These are phyloP conservation scores for Dermatophagoides farinae DNA, from an alignment of 1,140 invertebrate genomes.

Conservation along the genomic window DNA sequence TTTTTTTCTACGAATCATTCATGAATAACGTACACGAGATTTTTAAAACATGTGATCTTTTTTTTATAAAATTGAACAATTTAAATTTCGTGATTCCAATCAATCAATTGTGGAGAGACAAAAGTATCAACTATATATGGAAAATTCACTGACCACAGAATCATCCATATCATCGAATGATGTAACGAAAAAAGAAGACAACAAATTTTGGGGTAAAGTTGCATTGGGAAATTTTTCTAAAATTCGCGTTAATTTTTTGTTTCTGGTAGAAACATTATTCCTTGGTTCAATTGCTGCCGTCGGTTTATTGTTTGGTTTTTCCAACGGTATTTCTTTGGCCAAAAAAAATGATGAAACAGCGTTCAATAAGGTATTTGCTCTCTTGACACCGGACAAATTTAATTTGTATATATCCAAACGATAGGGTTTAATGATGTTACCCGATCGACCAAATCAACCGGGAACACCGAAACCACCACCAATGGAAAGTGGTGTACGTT, in stretches of 20 bases:
- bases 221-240: not conserved
- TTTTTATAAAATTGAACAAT: not conserved
- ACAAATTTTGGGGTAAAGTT: slow-evolving; percentile 4
- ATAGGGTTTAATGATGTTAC: slow-evolving; percentile 7
- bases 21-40: too few relatives aligned
- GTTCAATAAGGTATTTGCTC: slow-evolving; percentile 39
- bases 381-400: not conserved
- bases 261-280: slow-evolving; percentile 46
- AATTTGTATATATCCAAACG: not conserved
- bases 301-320: slow-evolving; percentile 59
- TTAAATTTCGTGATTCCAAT: not conserved
- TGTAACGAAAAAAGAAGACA: not conserved
- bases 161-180: not conserved
- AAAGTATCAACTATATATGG: not conserved
- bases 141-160: not conserved
- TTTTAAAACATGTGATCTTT: too few relatives aligned
- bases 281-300: slow-evolving; percentile 50
- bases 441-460: not conserved
- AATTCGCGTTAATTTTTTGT: not conserved
- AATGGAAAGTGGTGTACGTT: slow-evolving; percentile 46
- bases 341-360: slow-evolving; percentile 56
- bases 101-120: not conserved
- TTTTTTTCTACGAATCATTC: too few relatives aligned
- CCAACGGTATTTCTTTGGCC: slow-evolving; percentile 45
- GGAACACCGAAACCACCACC: not conserved